Evolutionary conservation across 2,113 vertebrate genomes (phyloP).

Genomic region (Triplophysa rosa): DNA sequence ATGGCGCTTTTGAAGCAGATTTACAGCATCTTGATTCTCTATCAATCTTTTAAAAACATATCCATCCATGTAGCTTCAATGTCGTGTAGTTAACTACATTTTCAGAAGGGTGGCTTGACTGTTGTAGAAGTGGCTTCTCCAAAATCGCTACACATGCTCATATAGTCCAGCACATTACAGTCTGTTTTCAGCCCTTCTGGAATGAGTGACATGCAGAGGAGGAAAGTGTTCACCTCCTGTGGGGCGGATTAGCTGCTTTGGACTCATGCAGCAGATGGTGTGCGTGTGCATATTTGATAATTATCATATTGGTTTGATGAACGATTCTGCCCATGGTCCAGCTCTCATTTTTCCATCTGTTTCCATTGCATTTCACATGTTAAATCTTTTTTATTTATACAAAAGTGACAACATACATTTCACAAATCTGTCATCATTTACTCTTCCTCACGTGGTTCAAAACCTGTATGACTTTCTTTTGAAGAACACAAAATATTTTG

Average conservation of each 20-base stretch:
- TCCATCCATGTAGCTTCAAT: neutral
- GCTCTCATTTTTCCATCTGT: conserved; percentile 22
- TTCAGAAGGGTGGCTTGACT: no score
- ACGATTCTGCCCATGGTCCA: neutral
- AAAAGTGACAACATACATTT: neutral
- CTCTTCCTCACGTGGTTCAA: no score
- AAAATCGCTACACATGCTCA: no score
- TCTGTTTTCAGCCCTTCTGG: neutral
- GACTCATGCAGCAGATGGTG: conserved; percentile 23
- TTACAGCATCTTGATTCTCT: neutral
- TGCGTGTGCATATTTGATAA: conserved; percentile 8
- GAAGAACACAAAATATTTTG: no score
- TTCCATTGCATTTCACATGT: conserved; percentile 8
- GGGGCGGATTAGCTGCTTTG: conserved; percentile 25
- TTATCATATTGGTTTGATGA: conserved; percentile 1
- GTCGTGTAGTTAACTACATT: no score
- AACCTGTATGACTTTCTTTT: no score
- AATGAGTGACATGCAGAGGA: conserved; percentile 5
- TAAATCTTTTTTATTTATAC: no score
- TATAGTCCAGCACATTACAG: neutral
- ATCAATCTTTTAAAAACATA: neutral
- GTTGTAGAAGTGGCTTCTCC: no score
- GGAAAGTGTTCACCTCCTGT: conserved; percentile 3
- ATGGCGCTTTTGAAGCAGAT: neutral
- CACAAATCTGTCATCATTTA: no score